Evolutionary conservation across 2,888 invertebrate species (phyloP).

Genomic region (Drosophila rubida): DNA sequence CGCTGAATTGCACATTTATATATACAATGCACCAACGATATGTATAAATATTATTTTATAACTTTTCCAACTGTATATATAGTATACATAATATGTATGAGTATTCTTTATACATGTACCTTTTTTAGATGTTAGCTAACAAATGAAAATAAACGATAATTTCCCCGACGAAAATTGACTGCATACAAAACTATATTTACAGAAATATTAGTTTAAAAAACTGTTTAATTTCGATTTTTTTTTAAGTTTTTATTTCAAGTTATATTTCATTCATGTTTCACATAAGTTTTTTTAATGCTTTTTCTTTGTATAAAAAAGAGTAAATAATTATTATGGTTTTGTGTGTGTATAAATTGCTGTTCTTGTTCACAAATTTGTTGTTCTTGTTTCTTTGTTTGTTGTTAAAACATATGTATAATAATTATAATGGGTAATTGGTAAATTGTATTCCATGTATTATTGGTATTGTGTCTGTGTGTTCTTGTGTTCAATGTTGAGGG

Average conservation of each 20-base stretch:
- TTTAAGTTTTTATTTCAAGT: constrained; percentile 78
- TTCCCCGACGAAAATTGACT: constrained; percentile 32
- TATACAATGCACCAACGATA: constrained; percentile 32
- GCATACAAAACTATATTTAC: background rate
- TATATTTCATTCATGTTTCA: constrained; percentile 83
- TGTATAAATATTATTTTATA: constrained; percentile 48
- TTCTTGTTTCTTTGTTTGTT: constrained; percentile 48
- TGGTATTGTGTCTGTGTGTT: constrained; percentile 44
- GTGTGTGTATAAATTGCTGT: constrained; percentile 38
- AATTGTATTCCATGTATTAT: constrained; percentile 19
- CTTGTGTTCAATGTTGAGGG: constrained; percentile 42
- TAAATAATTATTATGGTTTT: constrained; percentile 78
- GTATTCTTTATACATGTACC: constrained; percentile 64
- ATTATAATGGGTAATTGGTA: constrained; percentile 41
- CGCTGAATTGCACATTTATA: constrained; percentile 58
- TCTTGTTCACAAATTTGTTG: constrained; percentile 68
- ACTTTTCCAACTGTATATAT: constrained; percentile 49
- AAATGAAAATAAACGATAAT: constrained; percentile 68
- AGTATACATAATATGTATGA: constrained; percentile 33
- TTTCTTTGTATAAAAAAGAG: constrained; percentile 83
- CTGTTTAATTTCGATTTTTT: constrained; percentile 64
- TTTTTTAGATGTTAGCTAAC: constrained; percentile 56
- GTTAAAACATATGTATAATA: constrained; percentile 72
- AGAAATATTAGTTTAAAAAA: background rate
- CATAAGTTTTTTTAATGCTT: constrained; percentile 75